These are phyloP conservation scores for Ciona savignyi DNA, from an alignment of 23 tunicate species.

Conservation along the genomic window DNA sequence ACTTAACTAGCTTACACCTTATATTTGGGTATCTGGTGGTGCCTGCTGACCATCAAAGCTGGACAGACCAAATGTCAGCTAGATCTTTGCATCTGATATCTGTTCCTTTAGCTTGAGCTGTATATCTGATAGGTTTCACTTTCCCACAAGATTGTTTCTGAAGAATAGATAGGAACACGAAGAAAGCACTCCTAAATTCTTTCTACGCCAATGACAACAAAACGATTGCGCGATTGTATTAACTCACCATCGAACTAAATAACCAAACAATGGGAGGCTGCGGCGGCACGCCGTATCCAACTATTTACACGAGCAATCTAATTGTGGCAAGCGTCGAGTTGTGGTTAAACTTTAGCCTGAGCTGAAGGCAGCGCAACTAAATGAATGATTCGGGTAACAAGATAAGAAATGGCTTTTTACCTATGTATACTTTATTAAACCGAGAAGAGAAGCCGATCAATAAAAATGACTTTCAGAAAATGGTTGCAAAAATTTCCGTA, in stretches of 20 bases:
- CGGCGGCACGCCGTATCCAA: not conserved
- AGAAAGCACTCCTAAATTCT: too few species aligned
- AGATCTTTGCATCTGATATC: not conserved
- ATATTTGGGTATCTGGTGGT: too few species aligned
- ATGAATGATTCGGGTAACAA: not conserved
- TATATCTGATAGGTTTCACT: not conserved
- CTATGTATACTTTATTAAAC: too few species aligned
- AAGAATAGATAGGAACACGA: too few species aligned
- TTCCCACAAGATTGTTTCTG: too few species aligned
- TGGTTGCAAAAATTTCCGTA: too few species aligned
- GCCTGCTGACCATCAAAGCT: not conserved
- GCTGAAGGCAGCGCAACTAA: not conserved
- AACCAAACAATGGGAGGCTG: not conserved
- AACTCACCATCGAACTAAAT: not conserved
- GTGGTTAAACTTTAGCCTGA: not conserved
- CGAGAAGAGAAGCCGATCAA: too few species aligned
- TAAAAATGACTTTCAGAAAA: too few species aligned
- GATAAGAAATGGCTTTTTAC: too few species aligned
- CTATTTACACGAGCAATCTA: not conserved
- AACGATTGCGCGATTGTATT: not conserved
- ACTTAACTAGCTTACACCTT: too few species aligned
- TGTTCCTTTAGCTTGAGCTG: not conserved
- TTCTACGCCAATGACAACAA: conserved; percentile 1
- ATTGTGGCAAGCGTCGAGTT: not conserved
- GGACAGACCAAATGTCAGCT: not conserved